Base-by-base conservation (phyloP, 2,797 vertebrate genomes). In the Myiotriccus ornatus region DNA sequence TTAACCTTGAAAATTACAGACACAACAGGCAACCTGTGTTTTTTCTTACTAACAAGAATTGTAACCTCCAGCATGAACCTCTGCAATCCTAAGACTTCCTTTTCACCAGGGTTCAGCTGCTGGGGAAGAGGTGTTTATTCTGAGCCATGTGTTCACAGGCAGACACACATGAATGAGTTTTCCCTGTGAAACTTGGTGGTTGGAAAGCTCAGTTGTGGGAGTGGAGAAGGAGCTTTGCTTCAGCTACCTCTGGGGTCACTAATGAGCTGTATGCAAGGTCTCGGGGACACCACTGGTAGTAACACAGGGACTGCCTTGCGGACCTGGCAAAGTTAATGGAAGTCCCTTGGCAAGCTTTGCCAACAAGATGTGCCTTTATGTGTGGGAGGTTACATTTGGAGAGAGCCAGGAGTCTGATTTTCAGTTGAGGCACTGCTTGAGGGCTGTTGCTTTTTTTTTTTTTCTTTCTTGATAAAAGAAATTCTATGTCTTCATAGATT, bases 1-100 rank as follows among this genome's bases (percentile, higher is more conserved):
- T 90, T 96, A 94, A 87, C 73, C 17, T 56, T 59, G 65, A 44
- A 67, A 80, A 95, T 52, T 84, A 69, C 81, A 87, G 83, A 59
- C 34, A 41, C 47, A 83, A 90, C 47, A 78, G 74, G 62, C 73
- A 67, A 67, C 73, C 80, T 75, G 8, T 60, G 73, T 85, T 96
- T 84, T 76, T 92, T 79, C 53, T 70, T 71, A 35, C 74, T 83
- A 59, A 74, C 68, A 70, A 62, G 68, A 89, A 60, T 13, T 41
- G 37, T 35, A 65, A 82, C 74, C 88, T 91, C 4, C 35, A 53
- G 73, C 44, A 22, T 7, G 34, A 70, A 50, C 64, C 85, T 94
- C 57, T 13, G 3, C 53, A 71, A 59, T 92, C 79, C 80, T 30
- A 43, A 84, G 39, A 53, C 44, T 94, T 41, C 43, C 15, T 32